Conservation (phyloP, 2,888 invertebrate genomes). For the Apantesis nais region DNA sequence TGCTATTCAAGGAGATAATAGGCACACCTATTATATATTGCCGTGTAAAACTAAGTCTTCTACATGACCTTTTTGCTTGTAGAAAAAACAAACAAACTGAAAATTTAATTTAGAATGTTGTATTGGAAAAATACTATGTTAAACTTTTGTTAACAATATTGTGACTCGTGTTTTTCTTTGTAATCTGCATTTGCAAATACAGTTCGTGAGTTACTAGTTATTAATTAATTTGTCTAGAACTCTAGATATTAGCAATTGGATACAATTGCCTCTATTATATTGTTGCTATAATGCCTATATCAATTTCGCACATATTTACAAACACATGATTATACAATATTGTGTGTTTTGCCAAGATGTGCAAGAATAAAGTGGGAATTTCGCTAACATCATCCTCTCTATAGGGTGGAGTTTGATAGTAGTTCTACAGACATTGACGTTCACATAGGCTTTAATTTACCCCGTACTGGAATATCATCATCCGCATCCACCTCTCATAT, state of each 20-base stretch:
- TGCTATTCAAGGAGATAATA: too few species aligned
- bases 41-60: too few species aligned
- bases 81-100: not conserved
- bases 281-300: not conserved
- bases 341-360: slow-evolving; percentile 76
- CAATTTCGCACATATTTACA: slow-evolving; percentile 53
- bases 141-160: too few species aligned
- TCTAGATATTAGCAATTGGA: not conserved
- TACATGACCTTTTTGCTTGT: not conserved
- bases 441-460: not conserved
- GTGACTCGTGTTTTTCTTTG: too few species aligned
- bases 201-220: not conserved
- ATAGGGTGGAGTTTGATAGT: slow-evolving; percentile 83
- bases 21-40: not conserved
- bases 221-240: not conserved
- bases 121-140: not conserved
- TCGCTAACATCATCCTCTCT: slow-evolving; percentile 79
- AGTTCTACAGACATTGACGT: slow-evolving; percentile 69
- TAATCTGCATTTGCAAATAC: not conserved
- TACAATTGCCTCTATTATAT: not conserved
- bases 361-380: slow-evolving; percentile 75
- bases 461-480: not conserved
- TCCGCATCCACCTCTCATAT: too few species aligned
- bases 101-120: not conserved
- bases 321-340: slow-evolving; percentile 62